phyloP scores from a whole-genome alignment of 2,113 vertebrate species.

The Trogon melanurus region DNA sequence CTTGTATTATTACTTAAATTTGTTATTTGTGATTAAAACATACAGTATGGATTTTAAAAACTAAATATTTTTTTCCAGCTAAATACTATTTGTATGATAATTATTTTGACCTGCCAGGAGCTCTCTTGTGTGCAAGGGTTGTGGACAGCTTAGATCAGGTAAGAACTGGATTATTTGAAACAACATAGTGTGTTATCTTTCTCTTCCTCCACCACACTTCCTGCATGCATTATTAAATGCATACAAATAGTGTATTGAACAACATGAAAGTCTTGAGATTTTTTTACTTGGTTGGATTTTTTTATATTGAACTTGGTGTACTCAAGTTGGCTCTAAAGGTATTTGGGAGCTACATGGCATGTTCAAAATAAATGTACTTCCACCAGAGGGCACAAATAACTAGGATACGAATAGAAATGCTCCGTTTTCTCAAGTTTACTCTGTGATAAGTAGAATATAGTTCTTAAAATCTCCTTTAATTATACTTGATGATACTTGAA shows the following conservation, averaged over 20 bases:
- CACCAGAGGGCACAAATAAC: slow-evolving; percentile 67
- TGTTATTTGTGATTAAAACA: neutral
- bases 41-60: neutral
- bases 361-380: slow-evolving; percentile 32
- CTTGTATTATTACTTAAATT: neutral
- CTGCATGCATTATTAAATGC: neutral
- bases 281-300: neutral
- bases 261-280: neutral
- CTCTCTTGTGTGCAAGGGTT: slow-evolving; percentile 89
- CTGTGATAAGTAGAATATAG: neutral
- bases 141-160: slow-evolving; percentile 91
- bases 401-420: neutral
- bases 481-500: neutral
- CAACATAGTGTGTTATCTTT: neutral
- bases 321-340: neutral
- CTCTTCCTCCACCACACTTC: neutral
- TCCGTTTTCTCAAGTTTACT: neutral
- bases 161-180: slow-evolving; percentile 59
- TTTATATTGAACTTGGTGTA: neutral
- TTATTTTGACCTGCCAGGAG: slow-evolving; percentile 94
- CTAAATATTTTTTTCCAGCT: slow-evolving; percentile 70
- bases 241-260: neutral
- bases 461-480: neutral
- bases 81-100: slow-evolving; percentile 97
- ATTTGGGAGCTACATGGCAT: neutral